Evolutionary conservation across 1,140 invertebrate species (phyloP).

Genomic region (Polypedilum pembai): DNA sequence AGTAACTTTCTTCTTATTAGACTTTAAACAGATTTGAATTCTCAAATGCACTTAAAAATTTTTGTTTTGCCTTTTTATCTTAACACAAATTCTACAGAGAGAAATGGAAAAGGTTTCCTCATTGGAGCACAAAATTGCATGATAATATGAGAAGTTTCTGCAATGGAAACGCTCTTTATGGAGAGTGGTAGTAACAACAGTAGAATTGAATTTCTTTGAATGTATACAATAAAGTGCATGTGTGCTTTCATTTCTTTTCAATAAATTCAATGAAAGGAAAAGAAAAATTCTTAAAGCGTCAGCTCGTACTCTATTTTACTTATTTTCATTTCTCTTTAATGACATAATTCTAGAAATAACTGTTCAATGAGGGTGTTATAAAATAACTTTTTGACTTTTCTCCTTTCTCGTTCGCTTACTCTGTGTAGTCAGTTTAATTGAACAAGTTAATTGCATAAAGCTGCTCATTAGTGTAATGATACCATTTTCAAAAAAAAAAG

Average conservation of each 20-base stretch:
- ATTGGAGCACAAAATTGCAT: too few species aligned
- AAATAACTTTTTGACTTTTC: not conserved
- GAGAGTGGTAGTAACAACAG: too few species aligned
- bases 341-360: not conserved
- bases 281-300: not conserved
- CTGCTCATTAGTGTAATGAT: constrained; percentile 6
- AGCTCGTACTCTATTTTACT: not conserved
- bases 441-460: not conserved
- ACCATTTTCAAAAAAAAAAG: not conserved
- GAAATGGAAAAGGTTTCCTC: too few species aligned
- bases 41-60: constrained; percentile 18
- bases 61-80: not conserved
- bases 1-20: not conserved
- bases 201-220: too few species aligned
- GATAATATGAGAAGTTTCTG: too few species aligned
- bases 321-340: not conserved
- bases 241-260: too few species aligned
- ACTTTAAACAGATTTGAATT: not conserved
- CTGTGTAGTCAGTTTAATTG: not conserved
- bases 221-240: too few species aligned
- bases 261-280: not conserved
- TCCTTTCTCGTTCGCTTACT: not conserved
- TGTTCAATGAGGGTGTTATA: not conserved
- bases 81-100: too few species aligned
- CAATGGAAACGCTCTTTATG: too few species aligned